These are phyloP conservation scores for Anthopleura sola DNA, from an alignment of 64 coral and sea anemone species.

Conservation along the genomic window DNA sequence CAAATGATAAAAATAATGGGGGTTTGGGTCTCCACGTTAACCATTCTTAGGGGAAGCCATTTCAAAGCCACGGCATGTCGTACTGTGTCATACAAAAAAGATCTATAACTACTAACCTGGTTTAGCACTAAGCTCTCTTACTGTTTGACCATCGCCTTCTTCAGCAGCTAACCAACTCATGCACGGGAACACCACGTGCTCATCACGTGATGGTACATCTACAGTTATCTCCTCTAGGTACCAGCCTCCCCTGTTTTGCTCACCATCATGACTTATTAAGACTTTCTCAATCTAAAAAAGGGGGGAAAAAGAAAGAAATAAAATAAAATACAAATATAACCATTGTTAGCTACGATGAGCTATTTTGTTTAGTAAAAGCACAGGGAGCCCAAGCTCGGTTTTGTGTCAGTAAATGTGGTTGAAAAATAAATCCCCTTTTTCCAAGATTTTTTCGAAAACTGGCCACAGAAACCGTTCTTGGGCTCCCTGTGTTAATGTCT, in stretches of 20 bases:
- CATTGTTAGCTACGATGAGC: not conserved
- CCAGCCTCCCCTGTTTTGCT: conserved; percentile 47
- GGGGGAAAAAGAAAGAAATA: no score
- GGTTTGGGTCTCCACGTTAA: not conserved
- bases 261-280: conserved; percentile 74
- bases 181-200: conserved; percentile 86
- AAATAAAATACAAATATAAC: not conserved
- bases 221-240: conserved; percentile 90
- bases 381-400: no score
- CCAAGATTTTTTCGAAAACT: no score
- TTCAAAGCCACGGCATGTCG: not conserved
- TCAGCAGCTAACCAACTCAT: conserved; percentile 71
- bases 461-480: no score
- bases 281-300: conserved; percentile 71
- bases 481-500: not conserved
- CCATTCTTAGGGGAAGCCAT: not conserved
- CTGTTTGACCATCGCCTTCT: conserved; percentile 78
- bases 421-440: no score
- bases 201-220: conserved; percentile 75
- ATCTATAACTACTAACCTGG: conserved; percentile 22
- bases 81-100: no score
- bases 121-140: conserved; percentile 68
- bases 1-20: no score
- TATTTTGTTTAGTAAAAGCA: no score
- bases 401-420: no score